Evolutionary conservation across 2,797 vertebrate genomes (phyloP).

Genomic region (Rhodeus uyekii): DNA sequence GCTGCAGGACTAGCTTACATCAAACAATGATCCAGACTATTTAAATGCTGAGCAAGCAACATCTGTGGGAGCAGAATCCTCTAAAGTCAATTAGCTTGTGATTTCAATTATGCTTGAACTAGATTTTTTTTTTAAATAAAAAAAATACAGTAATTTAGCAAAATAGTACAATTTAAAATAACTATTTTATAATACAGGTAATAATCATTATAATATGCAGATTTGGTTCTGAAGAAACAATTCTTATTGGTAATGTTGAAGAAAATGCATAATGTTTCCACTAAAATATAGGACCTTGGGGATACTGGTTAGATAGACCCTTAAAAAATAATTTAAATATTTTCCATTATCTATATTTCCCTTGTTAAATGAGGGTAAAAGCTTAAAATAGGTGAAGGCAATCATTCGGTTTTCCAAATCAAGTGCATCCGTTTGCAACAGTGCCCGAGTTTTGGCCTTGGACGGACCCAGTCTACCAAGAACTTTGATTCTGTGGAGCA

Average conservation of each 20-base stretch:
- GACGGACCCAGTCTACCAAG: background rate
- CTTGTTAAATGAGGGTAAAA: background rate
- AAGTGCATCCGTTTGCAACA: background rate
- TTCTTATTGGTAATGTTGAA: too few relatives aligned
- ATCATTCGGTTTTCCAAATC: background rate
- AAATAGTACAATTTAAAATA: background rate
- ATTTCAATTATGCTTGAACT: too few relatives aligned
- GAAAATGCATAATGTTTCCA: too few relatives aligned
- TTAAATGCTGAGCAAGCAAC: background rate
- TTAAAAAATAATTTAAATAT: background rate
- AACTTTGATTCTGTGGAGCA: constrained; percentile 10
- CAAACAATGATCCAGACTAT: background rate
- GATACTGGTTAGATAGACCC: background rate
- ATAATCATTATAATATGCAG: too few relatives aligned
- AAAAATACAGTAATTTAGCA: background rate
- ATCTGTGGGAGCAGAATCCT: background rate
- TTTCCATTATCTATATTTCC: background rate
- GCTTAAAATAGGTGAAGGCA: background rate
- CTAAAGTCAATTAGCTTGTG: background rate
- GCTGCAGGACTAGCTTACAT: background rate
- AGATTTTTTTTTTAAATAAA: background rate
- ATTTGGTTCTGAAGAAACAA: background rate
- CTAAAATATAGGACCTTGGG: too few relatives aligned
- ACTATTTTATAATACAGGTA: background rate
- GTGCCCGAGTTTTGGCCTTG: background rate